Base-by-base conservation (phyloP, 92 coral and sea anemone genomes). In the Diadumene lineata region DNA sequence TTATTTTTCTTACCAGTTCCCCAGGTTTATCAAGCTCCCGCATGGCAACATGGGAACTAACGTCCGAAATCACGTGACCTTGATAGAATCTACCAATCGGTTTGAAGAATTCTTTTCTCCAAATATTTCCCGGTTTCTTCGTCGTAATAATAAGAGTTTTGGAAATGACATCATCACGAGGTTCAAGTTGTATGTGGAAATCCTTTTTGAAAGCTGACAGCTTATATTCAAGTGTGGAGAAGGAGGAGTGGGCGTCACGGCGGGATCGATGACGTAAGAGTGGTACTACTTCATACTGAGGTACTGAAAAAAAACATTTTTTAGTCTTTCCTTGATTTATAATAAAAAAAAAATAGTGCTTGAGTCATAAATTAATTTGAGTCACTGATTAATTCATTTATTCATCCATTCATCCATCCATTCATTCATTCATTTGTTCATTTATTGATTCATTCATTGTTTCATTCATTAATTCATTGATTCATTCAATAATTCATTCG, bases 11-110 rank as follows among this genome's bases (percentile, higher is more conserved):
- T 69, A 88, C 93, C 85, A 89, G 64, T 34, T 81, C 77, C 2
- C 89, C 86, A 8, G 71, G 64, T 21, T 65, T 50, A 24, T 62
- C 81, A 62, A 55, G 72, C 29, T 90, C 96, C 34, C 96, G 85
- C 29, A 90, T 77, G 44, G 96, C 92, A 3, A 87, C 90, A 32
- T 87, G 79, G 26, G 92, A 87, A 10, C 71, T 50, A 18, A 87
- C 68, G 60, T 87, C 89, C 19, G 90, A 78, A 17, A 57, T 63
- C 56, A 87, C 77, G 50, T 90, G 83, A 31, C 96, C 96, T 24
- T 80, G 87, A 55, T 82, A 84, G 34, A 90, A 90, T 31, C 62
- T 50, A 23, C 89, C 96, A 19, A 27, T 66, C 0, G 89, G 92
- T 46, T 33, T 66, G 68, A 87, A 74, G n/a, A 66, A 27, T 34